A percentile compares a stretch with the other conserved stretches of the same genome.
These are phyloP conservation scores for Motacilla tschutschensis DNA, from an alignment of 2,113 vertebrate species.

Conservation along the genomic window DNA sequence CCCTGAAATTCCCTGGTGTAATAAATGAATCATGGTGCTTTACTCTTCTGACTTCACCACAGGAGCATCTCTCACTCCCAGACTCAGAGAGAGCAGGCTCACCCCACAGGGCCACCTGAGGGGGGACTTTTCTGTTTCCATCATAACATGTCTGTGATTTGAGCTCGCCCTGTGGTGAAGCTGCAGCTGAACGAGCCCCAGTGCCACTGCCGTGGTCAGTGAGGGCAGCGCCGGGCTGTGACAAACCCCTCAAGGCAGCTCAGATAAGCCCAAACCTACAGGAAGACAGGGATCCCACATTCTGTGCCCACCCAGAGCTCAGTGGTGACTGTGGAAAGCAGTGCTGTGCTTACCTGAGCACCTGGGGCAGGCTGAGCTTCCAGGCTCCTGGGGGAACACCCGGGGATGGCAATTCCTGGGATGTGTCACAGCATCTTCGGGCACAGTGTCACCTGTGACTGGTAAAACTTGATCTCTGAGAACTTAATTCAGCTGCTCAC, in stretches of 20 bases:
- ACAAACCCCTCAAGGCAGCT: background rate
- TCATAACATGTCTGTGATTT: accelerated
- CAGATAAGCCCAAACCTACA: background rate
- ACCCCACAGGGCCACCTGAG: background rate
- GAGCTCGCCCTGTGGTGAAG: accelerated
- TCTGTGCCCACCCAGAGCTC: background rate
- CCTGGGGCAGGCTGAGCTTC: background rate
- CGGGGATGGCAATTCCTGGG: background rate
- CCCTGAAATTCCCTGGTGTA: background rate
- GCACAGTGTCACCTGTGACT: accelerated
- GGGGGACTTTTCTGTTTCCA: background rate
- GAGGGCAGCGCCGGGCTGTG: background rate
- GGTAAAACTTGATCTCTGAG: background rate
- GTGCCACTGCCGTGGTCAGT: accelerated
- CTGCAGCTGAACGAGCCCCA: background rate
- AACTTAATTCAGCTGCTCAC: background rate
- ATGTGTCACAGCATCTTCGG: background rate
- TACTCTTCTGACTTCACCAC: background rate
- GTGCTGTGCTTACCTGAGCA: background rate
- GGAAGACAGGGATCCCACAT: accelerated
- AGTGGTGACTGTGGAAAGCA: accelerated
- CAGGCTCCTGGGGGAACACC: background rate
- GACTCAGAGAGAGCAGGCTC: background rate
- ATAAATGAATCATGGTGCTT: accelerated
- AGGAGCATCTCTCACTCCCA: background rate